Percentiles rank a stretch among this genome's conserved stretches.
phyloP scores from a whole-genome alignment of 2,888 invertebrate species.

The Heteromurus nitidus region DNA sequence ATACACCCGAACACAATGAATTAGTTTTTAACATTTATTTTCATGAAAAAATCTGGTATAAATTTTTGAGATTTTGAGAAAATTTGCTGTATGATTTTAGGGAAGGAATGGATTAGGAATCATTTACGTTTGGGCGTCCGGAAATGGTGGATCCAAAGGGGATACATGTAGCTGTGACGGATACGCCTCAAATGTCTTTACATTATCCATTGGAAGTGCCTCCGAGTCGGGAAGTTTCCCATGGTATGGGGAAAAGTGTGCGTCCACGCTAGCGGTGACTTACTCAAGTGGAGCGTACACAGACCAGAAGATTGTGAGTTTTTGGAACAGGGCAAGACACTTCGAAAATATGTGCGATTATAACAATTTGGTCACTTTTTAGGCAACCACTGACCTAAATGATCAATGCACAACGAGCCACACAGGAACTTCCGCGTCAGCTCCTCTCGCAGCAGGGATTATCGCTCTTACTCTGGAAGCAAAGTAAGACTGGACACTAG shows the following conservation, averaged over 20 bases:
- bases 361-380: too few relatives aligned
- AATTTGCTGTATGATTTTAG: conserved; percentile 74
- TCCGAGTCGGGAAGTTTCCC: conserved; percentile 88
- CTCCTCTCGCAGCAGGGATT: conserved; percentile 95
- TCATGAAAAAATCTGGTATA: not conserved
- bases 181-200: conserved; percentile 88
- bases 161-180: conserved; percentile 97
- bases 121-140: conserved; percentile 94
- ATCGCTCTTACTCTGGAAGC: conserved; percentile 94
- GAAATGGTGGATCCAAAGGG: conserved; percentile 88
- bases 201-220: conserved; percentile 90
- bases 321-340: too few relatives aligned
- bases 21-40: not conserved
- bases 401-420: conserved; percentile 94
- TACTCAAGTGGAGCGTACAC: conserved; percentile 90
- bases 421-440: conserved; percentile 95
- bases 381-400: conserved; percentile 94
- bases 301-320: conserved; percentile 91
- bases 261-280: conserved; percentile 90
- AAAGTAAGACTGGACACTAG: conserved; percentile 77
- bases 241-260: conserved; percentile 94
- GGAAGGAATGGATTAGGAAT: conserved; percentile 86
- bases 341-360: not conserved
- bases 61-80: not conserved
- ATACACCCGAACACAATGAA: conserved; percentile 1